Evolutionary conservation across 2,113 vertebrate species (phyloP).

Genomic region (Lasiurus cinereus): DNA sequence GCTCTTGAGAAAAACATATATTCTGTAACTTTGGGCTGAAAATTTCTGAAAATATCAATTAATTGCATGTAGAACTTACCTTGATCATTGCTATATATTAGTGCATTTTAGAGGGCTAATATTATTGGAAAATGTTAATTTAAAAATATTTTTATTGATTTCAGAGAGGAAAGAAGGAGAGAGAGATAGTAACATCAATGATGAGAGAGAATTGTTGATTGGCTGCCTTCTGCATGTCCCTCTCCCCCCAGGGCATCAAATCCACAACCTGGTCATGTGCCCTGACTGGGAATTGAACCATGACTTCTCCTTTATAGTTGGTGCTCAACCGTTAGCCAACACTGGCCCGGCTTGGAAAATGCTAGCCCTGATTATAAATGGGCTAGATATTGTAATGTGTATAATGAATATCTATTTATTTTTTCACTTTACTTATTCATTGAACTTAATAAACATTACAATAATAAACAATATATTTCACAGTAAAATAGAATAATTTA

Average conservation of each 20-base stretch:
- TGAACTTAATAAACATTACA: slow-evolving; percentile 35
- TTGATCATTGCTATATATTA: not conserved
- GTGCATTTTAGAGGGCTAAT: not conserved
- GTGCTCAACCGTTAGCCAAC: too few species aligned
- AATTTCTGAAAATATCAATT: too few species aligned
- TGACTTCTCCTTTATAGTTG: too few species aligned
- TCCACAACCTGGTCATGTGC: too few species aligned
- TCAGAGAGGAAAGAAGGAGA: too few species aligned
- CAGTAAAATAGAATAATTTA: not conserved
- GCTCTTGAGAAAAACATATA: too few species aligned
- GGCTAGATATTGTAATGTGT: not conserved
- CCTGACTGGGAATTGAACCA: too few species aligned
- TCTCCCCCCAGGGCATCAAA: too few species aligned
- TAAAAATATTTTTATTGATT: not conserved
- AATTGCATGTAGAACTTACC: not conserved
- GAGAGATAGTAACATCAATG: too few species aligned
- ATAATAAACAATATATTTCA: slow-evolving; percentile 46
- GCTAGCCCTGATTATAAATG: slow-evolving; percentile 34
- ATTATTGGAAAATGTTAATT: slow-evolving; percentile 41
- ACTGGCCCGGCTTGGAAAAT: slow-evolving; percentile 1
- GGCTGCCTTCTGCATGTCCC: too few species aligned
- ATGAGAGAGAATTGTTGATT: too few species aligned
- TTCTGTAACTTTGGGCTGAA: too few species aligned
- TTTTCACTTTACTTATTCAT: slow-evolving; percentile 6
- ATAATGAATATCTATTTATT: slow-evolving; percentile 38